Evolutionary conservation across 2,888 invertebrate genomes (phyloP).

Genomic region (Colostygia pectinataria): DNA sequence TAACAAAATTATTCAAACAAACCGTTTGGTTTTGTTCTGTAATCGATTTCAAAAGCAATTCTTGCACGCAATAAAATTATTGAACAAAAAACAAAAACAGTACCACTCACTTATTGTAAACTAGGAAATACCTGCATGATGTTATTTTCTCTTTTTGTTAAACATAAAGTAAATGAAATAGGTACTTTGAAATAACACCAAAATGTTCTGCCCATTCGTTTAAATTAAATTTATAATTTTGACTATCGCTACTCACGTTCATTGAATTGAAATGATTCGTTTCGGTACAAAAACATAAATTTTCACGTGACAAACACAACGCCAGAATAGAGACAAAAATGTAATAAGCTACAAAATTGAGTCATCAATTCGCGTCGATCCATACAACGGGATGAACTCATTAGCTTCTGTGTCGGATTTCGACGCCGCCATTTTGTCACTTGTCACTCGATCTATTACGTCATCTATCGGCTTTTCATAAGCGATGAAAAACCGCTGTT

Average conservation of each 20-base stretch:
- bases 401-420: constrained; percentile 33
- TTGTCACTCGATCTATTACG: constrained; percentile 30
- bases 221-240: constrained; percentile 2
- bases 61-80: no score
- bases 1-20: no score
- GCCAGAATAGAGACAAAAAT: constrained; percentile 24
- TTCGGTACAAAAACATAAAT: constrained; percentile 22
- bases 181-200: background rate
- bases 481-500: background rate
- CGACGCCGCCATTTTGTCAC: constrained; percentile 32
- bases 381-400: constrained; percentile 33
- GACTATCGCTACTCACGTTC: constrained; percentile 2
- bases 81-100: no score
- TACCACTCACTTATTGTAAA: no score
- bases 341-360: constrained; percentile 32
- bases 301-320: constrained; percentile 17
- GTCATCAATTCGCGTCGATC: constrained; percentile 33
- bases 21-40: no score
- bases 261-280: constrained; percentile 5
- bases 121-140: no score
- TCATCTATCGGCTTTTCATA: constrained; percentile 19
- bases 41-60: no score
- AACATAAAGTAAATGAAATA: no score
- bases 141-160: no score
- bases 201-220: constrained; percentile 6